phyloP scores from a whole-genome alignment of 2,888 invertebrate genomes.

The Linnaemya vulpina region DNA sequence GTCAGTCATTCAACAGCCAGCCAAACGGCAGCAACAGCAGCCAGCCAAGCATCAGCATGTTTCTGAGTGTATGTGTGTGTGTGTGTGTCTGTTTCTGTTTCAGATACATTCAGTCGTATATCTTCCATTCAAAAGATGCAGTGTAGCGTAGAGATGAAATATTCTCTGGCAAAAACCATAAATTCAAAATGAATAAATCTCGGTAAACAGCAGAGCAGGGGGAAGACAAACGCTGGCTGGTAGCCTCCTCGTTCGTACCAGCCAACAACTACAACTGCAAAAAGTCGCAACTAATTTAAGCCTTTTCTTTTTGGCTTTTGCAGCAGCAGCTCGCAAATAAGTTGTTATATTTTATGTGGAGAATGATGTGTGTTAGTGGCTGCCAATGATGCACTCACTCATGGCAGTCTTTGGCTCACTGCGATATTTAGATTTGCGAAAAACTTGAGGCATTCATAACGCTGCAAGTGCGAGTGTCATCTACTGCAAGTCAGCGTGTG shows the following conservation, averaged over 20 bases:
- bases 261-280: not conserved
- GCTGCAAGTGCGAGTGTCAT: not conserved
- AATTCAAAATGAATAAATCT: slow-evolving; percentile 54
- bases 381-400: slow-evolving; percentile 70
- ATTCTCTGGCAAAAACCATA: slow-evolving; percentile 46
- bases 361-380: slow-evolving; percentile 67
- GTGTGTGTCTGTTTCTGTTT: not conserved
- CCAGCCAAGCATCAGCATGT: slow-evolving; percentile 37
- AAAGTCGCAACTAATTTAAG: slow-evolving; percentile 14
- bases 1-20: slow-evolving; percentile 70
- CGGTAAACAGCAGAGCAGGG: slow-evolving; percentile 12
- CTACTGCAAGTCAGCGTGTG: too few species aligned
- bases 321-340: slow-evolving; percentile 45
- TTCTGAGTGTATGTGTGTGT: not conserved
- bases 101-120: slow-evolving; percentile 35
- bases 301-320: slow-evolving; percentile 1
- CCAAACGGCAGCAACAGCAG: slow-evolving; percentile 46
- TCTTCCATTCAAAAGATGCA: slow-evolving; percentile 72
- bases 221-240: not conserved
- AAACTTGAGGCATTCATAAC: slow-evolving; percentile 5
- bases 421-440: slow-evolving; percentile 38
- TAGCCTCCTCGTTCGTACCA: not conserved
- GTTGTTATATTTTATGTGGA: slow-evolving; percentile 63
- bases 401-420: slow-evolving; percentile 57
- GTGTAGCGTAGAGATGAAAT: slow-evolving; percentile 66